A percentile compares a stretch with the other conserved stretches of the same genome.
Conservation (phyloP, 1,140 invertebrate genomes). For the Temnothorax longispinosus region DNA sequence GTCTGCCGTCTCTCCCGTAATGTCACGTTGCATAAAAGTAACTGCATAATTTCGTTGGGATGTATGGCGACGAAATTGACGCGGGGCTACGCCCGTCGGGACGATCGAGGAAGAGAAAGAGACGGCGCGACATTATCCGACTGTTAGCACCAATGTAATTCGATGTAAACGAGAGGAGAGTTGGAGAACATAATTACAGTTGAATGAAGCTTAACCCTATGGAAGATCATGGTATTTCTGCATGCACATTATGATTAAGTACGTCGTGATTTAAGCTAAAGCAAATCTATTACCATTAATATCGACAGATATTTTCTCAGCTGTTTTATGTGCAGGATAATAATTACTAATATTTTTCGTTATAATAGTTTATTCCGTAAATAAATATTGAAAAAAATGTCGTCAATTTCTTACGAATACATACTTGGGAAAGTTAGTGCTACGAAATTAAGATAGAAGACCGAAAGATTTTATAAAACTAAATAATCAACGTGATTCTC, state of each 20-base stretch:
- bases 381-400: not conserved
- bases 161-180: slow-evolving; percentile 48
- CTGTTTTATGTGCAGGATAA: not conserved
- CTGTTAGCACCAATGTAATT: slow-evolving; percentile 31
- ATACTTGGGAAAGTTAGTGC: not conserved
- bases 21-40: slow-evolving; percentile 57
- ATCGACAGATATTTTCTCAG: not conserved
- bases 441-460: not conserved
- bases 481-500: not conserved
- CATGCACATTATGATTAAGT: not conserved
- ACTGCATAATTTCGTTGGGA: slow-evolving; percentile 51
- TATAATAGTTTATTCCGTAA: not conserved
- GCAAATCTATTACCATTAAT: not conserved
- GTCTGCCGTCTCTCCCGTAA: slow-evolving; percentile 37
- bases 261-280: not conserved
- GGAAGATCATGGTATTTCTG: not conserved
- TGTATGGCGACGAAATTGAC: slow-evolving; percentile 16
- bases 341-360: not conserved
- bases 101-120: not conserved
- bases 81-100: slow-evolving; percentile 36
- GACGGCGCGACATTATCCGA: not conserved
- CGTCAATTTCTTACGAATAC: not conserved
- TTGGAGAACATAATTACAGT: slow-evolving; percentile 17
- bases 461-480: not conserved
- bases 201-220: slow-evolving; percentile 1